phyloP scores from a whole-genome alignment of 2,888 invertebrate genomes.

The Eupsilia transversa region DNA sequence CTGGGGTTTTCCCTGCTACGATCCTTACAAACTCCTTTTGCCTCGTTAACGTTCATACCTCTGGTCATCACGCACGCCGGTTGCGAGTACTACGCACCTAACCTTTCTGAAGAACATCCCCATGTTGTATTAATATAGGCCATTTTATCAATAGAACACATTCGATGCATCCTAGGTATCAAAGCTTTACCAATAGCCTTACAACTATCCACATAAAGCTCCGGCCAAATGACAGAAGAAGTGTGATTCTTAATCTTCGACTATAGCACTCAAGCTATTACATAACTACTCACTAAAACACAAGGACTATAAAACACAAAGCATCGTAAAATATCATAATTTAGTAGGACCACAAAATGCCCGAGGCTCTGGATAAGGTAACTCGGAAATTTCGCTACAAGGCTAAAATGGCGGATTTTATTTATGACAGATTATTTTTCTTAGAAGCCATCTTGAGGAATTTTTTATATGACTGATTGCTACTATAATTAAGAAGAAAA shows the following conservation, averaged over 20 bases:
- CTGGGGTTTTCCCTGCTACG: no score
- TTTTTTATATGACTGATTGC: constrained; percentile 33
- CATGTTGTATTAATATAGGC: no score
- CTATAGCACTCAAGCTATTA: constrained; percentile 22
- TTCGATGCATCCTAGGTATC: neutral
- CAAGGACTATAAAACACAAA: constrained; percentile 39
- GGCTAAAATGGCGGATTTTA: constrained; percentile 31
- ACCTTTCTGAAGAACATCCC: no score
- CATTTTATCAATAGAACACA: neutral
- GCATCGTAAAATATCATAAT: constrained; percentile 50
- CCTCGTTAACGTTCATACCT: no score
- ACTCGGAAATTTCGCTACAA: constrained; percentile 42
- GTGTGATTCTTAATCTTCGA: neutral
- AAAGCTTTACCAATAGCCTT: no score
- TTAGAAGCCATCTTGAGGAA: constrained; percentile 27
- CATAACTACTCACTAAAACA: constrained; percentile 42
- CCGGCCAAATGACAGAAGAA: neutral
- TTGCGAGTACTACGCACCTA: no score
- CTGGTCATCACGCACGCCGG: no score
- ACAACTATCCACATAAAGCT: no score
- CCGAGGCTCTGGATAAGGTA: constrained; percentile 65
- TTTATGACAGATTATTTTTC: constrained; percentile 52
- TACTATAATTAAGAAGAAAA: constrained; percentile 18
- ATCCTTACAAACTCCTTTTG: no score
- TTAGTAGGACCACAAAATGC: constrained; percentile 61